These are phyloP conservation scores for Endotricha flammealis DNA, from an alignment of 2,888 invertebrate species.

Conservation along the genomic window DNA sequence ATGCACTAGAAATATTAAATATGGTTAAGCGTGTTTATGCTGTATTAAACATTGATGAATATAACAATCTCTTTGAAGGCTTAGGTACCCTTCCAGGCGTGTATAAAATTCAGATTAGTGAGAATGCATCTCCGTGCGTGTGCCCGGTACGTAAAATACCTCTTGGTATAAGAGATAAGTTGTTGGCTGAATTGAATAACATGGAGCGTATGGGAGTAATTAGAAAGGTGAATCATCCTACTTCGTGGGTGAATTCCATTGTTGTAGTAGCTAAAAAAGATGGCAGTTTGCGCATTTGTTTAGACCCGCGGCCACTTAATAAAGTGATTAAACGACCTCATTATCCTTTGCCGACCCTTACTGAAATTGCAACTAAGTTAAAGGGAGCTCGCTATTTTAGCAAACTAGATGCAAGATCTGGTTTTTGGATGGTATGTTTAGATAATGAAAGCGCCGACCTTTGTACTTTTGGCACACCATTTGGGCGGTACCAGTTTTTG, in stretches of 20 bases:
- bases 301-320: constrained; percentile 18
- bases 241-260: constrained; percentile 20
- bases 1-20: constrained; percentile 6
- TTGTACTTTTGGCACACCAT: constrained; percentile 19
- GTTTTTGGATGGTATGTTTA: constrained; percentile 19
- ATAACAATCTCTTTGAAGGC: constrained; percentile 14
- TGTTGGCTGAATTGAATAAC: constrained; percentile 2
- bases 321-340: constrained; percentile 12
- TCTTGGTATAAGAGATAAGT: constrained; percentile 8
- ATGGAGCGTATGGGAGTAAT: constrained; percentile 20
- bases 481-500: constrained; percentile 13
- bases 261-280: constrained; percentile 19
- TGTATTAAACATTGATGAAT: constrained; percentile 2
- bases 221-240: constrained; percentile 19
- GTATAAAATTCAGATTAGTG: constrained; percentile 10
- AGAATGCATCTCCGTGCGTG: constrained; percentile 3
- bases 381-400: constrained; percentile 11
- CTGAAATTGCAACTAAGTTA: constrained; percentile 15
- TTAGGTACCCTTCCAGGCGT: constrained; percentile 13
- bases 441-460: constrained; percentile 17
- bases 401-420: constrained; percentile 17
- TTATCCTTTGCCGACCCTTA: constrained; percentile 16
- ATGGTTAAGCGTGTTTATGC: constrained; percentile 9
- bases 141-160: constrained; percentile 14
- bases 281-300: constrained; percentile 15